Percentiles rank a stretch among this genome's conserved stretches.
phyloP scores from a whole-genome alignment of 1,140 invertebrate species.

The Centruroides sculpturatus region DNA sequence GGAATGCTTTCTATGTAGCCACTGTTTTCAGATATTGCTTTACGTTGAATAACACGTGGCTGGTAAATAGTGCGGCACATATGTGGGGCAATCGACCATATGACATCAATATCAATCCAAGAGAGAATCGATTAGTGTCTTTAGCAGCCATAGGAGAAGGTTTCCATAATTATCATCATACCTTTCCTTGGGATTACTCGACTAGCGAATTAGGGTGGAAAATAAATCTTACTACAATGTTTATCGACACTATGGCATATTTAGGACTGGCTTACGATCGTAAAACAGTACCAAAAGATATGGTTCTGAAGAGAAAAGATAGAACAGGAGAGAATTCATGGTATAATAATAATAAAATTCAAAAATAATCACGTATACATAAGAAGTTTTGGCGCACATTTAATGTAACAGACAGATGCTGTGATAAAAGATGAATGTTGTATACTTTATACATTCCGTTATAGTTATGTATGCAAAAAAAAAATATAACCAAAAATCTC shows the following conservation, averaged over 20 bases:
- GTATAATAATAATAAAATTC: no score
- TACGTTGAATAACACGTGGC: constrained; percentile 32
- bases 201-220: constrained; percentile 50
- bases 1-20: constrained; percentile 45
- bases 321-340: background rate
- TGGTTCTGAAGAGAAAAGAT: background rate
- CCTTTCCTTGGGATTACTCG: constrained; percentile 58
- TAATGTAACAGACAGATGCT: no score
- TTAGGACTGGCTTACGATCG: constrained; percentile 47
- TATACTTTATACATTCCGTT: no score
- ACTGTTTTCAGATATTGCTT: constrained; percentile 58
- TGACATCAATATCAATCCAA: constrained; percentile 34
- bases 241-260: constrained; percentile 44
- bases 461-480: no score
- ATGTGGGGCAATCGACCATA: constrained; percentile 32
- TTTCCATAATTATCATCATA: constrained; percentile 67
- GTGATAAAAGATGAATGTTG: no score
- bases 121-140: constrained; percentile 34
- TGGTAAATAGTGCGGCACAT: constrained; percentile 36
- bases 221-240: constrained; percentile 35
- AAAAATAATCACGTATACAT: no score
- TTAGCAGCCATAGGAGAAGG: constrained; percentile 39
- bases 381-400: no score
- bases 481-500: no score
- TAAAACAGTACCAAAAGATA: constrained; percentile 30